Conservation (phyloP, 2,888 invertebrate genomes). For the Dioctria linearis region DNA sequence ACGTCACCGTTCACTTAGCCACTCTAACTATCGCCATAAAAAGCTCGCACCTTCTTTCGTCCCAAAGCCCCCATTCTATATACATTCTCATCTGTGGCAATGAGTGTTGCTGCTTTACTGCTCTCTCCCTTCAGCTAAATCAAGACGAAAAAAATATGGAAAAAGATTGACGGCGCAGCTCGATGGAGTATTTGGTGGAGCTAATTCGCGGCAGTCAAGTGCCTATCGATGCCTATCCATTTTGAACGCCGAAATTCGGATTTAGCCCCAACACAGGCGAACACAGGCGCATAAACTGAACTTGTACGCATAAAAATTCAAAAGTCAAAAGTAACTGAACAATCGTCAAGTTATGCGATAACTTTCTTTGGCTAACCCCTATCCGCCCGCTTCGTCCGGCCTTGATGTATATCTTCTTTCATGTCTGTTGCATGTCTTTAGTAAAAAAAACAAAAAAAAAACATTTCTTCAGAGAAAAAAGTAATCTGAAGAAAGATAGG, state of each 20-base stretch:
- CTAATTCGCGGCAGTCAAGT: conserved; percentile 7
- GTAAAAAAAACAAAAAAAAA: no score
- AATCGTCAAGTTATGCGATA: not conserved
- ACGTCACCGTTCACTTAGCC: conserved; percentile 3
- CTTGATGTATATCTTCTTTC: no score
- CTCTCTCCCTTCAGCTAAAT: not conserved
- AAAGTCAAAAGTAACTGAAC: not conserved
- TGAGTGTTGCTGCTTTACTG: not conserved
- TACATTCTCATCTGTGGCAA: no score
- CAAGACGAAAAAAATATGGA: not conserved
- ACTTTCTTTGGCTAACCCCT: not conserved
- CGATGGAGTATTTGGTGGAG: not conserved
- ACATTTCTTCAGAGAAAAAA: no score
- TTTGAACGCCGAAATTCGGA: not conserved
- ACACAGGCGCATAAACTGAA: not conserved
- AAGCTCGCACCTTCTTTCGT: not conserved
- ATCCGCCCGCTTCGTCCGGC: no score
- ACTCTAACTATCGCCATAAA: not conserved
- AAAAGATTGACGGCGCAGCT: not conserved
- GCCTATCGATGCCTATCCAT: not conserved
- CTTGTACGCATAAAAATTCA: not conserved
- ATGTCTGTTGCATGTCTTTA: no score
- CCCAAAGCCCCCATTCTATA: not conserved
- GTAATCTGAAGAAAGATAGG: no score
- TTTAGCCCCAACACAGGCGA: not conserved